phyloP scores from a whole-genome alignment of 2,888 invertebrate genomes.

The Drosophila macrospina region DNA sequence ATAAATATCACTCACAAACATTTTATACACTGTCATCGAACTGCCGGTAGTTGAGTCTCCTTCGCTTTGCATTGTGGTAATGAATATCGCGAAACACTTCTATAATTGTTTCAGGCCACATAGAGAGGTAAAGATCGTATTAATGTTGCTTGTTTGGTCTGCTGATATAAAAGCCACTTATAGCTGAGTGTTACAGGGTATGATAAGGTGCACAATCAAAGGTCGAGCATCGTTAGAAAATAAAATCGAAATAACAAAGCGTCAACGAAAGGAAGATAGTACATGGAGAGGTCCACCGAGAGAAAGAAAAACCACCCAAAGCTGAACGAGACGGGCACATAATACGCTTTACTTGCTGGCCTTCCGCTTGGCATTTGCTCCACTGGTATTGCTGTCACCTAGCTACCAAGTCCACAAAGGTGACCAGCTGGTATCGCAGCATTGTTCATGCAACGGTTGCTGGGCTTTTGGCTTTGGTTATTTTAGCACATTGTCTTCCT shows the following conservation, averaged over 20 bases:
- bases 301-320: slow-evolving; percentile 5
- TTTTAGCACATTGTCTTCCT: slow-evolving; percentile 42
- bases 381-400: slow-evolving; percentile 48
- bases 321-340: slow-evolving; percentile 31
- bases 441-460: slow-evolving; percentile 45
- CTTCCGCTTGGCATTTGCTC: slow-evolving; percentile 36
- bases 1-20: too few relatives aligned
- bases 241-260: slow-evolving; percentile 76
- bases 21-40: too few relatives aligned
- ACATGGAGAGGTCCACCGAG: slow-evolving; percentile 7
- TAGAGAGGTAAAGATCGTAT: too few relatives aligned
- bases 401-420: slow-evolving; percentile 54
- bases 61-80: background rate
- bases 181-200: background rate
- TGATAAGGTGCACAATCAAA: slow-evolving; percentile 71
- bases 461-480: slow-evolving; percentile 34
- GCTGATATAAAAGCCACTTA: background rate
- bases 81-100: too few relatives aligned
- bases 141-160: too few relatives aligned
- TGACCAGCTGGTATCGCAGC: slow-evolving; percentile 40
- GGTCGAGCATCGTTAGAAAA: slow-evolving; percentile 64
- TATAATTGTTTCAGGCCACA: too few relatives aligned
- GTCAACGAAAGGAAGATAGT: slow-evolving; percentile 38
- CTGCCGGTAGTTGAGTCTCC: background rate
- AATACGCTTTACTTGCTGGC: slow-evolving; percentile 65